Conservation (phyloP, 2,888 invertebrate species). For the Yponomeuta sedellus region DNA sequence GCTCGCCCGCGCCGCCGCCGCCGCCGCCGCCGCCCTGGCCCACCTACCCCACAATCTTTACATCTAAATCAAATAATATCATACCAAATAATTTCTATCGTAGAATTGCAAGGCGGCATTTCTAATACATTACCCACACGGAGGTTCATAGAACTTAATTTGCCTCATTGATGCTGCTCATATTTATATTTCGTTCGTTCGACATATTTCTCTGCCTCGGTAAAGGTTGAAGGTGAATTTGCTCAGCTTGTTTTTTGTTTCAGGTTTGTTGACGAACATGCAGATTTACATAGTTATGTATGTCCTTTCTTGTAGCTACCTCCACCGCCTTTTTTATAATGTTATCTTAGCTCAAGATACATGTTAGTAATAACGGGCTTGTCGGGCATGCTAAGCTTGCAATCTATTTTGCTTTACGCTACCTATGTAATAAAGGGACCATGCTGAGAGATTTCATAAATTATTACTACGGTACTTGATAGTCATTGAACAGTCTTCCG, state of each 20-base stretch:
- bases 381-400: neutral
- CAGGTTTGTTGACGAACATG: conserved; percentile 5
- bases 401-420: too few relatives aligned
- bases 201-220: neutral
- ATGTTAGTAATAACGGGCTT: neutral
- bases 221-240: conserved; percentile 14
- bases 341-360: neutral
- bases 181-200: conserved; percentile 4
- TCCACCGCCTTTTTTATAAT: neutral
- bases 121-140: neutral
- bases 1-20: conserved; percentile 46
- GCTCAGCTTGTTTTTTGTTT: neutral
- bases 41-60: conserved; percentile 63
- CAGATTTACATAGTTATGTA: neutral
- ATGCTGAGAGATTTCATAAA: too few relatives aligned
- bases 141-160: neutral
- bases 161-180: neutral
- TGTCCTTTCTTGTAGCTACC: too few relatives aligned
- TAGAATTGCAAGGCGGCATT: conserved; percentile 18
- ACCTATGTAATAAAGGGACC: too few relatives aligned
- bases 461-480: too few relatives aligned
- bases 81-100: conserved; percentile 34
- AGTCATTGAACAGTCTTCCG: too few relatives aligned
- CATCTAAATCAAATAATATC: conserved; percentile 45
- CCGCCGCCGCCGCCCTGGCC: conserved; percentile 37